Base-by-base conservation (phyloP, 2,113 vertebrate genomes). In the Crypturellus undulatus region DNA sequence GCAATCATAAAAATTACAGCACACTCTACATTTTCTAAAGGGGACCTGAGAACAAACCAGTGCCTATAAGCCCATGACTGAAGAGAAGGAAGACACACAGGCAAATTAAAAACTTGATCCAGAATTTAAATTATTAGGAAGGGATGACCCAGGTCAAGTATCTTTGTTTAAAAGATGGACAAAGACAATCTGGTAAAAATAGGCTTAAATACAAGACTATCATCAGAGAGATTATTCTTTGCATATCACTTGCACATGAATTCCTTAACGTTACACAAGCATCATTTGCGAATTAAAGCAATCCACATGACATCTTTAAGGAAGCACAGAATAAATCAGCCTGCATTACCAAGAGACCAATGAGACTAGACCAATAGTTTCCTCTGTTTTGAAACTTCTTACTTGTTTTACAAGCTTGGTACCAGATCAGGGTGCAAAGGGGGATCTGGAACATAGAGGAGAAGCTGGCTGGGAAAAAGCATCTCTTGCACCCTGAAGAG, bases 371-470 rank as follows among this genome's bases (percentile, higher is more conserved):
- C 43, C 49, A 19, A 43, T 1, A 1, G 49, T 16, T 21, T 25
- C 51, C 16, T 80, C 15, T 70, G 79, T 38, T 64, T 56, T 36
- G 49, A 49, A 18, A 36, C 42, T 4, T 3, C 28, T 51, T 58
- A n/a, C 42, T 54, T 19, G 40, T 84, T 96, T 79, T 52, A 34
- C 11, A 64, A 65, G 42, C 43, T 86, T 94, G 70, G 30, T 43
- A 38, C 49, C 45, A 45, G 65, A 82, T 87, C 40, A 72, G 68
- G 49, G 28, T 43, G 80, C 38, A 58, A 79, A 70, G 32, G 3
- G 3, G 32, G 54, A 52, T 83, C 51, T 92, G 26, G 77, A 70
- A 4, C 9, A 8, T 6, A 60, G 52, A 3, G 25, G 38, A 79
- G 75, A 89, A 28, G 4, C n/a, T 3, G 3, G 6, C 26, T 65